Base-by-base conservation (phyloP, 1,140 invertebrate genomes). In the Arctopsyche grandis region DNA sequence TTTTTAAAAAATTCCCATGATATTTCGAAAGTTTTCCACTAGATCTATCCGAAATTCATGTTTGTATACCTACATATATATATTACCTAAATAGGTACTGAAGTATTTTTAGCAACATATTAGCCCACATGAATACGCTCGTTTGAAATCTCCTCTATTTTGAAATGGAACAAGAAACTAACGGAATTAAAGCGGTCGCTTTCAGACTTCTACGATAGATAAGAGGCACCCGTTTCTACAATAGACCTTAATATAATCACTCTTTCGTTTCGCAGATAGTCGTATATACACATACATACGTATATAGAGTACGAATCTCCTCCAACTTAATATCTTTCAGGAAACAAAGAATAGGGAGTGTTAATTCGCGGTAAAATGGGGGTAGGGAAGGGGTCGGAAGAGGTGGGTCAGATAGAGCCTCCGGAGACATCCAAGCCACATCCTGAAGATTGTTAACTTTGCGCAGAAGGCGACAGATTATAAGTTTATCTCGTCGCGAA, bases 181-280 rank as follows among this genome's bases (percentile, higher is more conserved):
- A 38, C 3, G 3, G 29, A 38, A 38, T 1, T 7, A 38, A 38
- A 38, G 29, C 29, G 29, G 29, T 38, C 29, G 29, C 29, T 38
- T 38, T 38, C 29, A 4, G 29, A 38, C 29, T 38, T 7, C 29
- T 38, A 38, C 29, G 29, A 38, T 22, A 66, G 63, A 66, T 66
- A 66, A 66, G 63, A 29, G 26, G 63, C 14, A 10, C 24, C 24
- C 24, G 63, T 9, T 38, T 16, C 48, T 52, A 60, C n/a, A 22
- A 60, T 12, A 24, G 5, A 24, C n/a, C 10, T 10, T 26, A 66
- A 66, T 66, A 66, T 66, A 66, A 66, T 66, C 63, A 66, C 63
- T 66, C 63, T 66, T 66, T 66, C 63, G 63, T 66, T 22, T 12
- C 10, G 63, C n/a, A n/a, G n/a, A n/a, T n/a, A n/a, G n/a, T n/a